Evolutionary conservation across 2,888 invertebrate species (phyloP).

Genomic region (Athalia rosae): DNA sequence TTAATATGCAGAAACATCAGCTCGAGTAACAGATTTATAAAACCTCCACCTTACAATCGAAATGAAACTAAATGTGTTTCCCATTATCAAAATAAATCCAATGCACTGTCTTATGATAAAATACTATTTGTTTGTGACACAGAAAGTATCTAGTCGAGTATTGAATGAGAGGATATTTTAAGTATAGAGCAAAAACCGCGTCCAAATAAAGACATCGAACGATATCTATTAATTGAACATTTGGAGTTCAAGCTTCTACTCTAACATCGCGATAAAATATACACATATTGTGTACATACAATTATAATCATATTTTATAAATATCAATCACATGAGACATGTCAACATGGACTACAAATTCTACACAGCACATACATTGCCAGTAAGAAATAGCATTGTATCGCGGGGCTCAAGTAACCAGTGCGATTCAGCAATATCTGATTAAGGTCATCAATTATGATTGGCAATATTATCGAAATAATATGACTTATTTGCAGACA

Average conservation of each 20-base stretch:
- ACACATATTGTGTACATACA: conserved; percentile 4
- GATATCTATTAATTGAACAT: too few relatives aligned
- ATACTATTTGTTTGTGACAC: neutral
- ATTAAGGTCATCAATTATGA: neutral
- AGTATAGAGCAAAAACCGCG: neutral
- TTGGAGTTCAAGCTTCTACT: neutral
- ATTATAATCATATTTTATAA: neutral
- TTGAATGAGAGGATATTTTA: neutral
- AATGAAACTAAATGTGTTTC: neutral
- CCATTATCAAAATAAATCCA: neutral
- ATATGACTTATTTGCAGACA: neutral
- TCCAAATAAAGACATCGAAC: neutral
- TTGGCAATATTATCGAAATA: neutral
- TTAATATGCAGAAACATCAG: neutral
- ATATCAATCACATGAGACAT: conserved; percentile 4
- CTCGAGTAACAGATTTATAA: conserved; percentile 1
- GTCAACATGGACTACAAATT: conserved; percentile 17
- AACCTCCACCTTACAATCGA: conserved; percentile 20
- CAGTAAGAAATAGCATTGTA: neutral
- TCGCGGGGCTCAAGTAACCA: neutral
- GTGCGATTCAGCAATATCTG: neutral
- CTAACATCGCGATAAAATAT: neutral
- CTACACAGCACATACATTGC: neutral
- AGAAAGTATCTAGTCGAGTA: neutral
- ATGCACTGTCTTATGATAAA: neutral